Conservation (phyloP, 2,888 invertebrate genomes). For the Dastarcus helophoroides region DNA sequence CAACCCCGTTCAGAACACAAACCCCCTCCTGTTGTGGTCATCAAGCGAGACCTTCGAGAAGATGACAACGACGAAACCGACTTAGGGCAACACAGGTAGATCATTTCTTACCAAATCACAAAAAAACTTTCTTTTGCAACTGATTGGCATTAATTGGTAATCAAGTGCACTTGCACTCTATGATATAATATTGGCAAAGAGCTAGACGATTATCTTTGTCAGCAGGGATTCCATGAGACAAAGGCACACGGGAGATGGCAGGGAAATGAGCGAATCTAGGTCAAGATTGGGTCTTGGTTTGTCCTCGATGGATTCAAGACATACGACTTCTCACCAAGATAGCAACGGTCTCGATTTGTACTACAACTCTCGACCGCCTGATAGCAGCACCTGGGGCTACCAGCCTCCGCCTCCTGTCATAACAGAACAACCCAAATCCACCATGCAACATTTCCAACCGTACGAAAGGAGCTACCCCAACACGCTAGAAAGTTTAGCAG, state of each 20-base stretch:
- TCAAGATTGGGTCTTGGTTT: constrained; percentile 63
- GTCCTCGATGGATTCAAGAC: constrained; percentile 47
- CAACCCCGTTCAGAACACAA: constrained; percentile 66
- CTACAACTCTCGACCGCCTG: constrained; percentile 66
- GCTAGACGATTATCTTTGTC: constrained; percentile 5
- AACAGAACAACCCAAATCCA: constrained; percentile 79
- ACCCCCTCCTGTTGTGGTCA: constrained; percentile 83
- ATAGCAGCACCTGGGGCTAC: constrained; percentile 51
- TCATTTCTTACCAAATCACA: too few species aligned
- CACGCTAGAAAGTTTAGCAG: constrained; percentile 81
- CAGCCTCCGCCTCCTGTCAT: constrained; percentile 82
- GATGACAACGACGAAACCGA: constrained; percentile 62
- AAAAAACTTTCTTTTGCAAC: too few species aligned
- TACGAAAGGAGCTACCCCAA: constrained; percentile 80
- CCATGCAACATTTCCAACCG: constrained; percentile 72
- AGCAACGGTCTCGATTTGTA: constrained; percentile 63
- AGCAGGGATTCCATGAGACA: constrained; percentile 37
- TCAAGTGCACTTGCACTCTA: too few species aligned
- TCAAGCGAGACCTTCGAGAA: constrained; percentile 77
- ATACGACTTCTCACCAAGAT: constrained; percentile 38
- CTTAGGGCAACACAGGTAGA: constrained; percentile 36
- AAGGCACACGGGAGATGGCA: constrained; percentile 59
- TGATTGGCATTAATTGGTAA: too few species aligned
- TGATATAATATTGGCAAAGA: too few species aligned
- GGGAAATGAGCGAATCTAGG: constrained; percentile 67